A percentile compares a stretch with the other conserved stretches of the same genome.
Evolutionary conservation across 1,140 invertebrate genomes (phyloP).

Genomic region (Branchinecta lynchi): DNA sequence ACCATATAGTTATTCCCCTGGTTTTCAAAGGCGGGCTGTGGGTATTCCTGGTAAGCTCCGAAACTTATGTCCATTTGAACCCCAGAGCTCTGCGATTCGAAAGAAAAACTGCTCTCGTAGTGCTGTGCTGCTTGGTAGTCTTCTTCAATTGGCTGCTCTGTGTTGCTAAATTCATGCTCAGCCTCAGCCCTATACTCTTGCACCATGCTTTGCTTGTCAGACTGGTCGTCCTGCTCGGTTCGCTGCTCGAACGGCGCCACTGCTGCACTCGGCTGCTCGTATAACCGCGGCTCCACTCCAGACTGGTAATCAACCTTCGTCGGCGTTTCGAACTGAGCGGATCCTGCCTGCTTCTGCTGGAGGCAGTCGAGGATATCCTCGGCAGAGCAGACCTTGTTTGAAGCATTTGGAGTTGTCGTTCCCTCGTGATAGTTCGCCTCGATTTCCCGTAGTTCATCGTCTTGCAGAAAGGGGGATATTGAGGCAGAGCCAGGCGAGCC

Average conservation of each 20-base stretch:
- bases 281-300: no score
- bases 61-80: conserved; percentile 9
- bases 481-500: neutral
- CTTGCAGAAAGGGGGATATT: neutral
- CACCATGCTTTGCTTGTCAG: no score
- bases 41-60: neutral
- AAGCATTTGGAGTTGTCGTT: neutral
- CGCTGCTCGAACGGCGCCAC: no score
- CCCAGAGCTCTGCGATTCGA: neutral
- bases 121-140: no score
- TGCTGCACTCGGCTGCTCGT: no score
- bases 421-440: neutral
- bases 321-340: no score
- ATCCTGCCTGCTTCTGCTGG: neutral
- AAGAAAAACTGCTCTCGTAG: neutral
- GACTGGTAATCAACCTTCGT: no score
- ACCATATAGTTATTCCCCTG: neutral
- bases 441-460: neutral
- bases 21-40: neutral
- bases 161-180: no score
- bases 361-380: neutral
- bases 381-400: neutral
- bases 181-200: no score
- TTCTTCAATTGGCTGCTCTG: no score
- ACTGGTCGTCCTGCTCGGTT: no score